phyloP scores from a whole-genome alignment of 2,888 invertebrate species.

The Branchinecta sandiegonensis region DNA sequence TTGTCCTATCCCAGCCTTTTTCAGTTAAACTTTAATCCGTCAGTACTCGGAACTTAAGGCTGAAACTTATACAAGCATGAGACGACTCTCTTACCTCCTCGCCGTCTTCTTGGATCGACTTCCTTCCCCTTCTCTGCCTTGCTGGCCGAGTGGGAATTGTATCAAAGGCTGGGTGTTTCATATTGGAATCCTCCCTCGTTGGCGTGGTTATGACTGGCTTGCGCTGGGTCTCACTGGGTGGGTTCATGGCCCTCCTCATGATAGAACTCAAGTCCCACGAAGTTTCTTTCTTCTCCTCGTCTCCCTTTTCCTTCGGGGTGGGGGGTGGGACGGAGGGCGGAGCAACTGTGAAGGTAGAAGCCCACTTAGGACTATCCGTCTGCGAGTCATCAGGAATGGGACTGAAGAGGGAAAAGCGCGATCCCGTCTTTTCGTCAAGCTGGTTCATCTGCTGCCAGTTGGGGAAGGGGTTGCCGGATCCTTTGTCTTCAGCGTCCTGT shows the following conservation, averaged over 20 bases:
- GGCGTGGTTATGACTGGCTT: constrained; percentile 5
- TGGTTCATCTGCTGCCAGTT: constrained; percentile 5
- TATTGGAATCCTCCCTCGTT: neutral
- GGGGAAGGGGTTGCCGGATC: constrained; percentile 7
- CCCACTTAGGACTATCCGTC: neutral
- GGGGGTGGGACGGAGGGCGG: neutral
- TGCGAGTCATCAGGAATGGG: constrained; percentile 4
- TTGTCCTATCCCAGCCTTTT: too few relatives aligned
- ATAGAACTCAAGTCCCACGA: constrained; percentile 9
- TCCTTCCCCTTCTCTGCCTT: constrained; percentile 12
- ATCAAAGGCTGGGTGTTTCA: constrained; percentile 15
- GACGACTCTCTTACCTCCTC: neutral
- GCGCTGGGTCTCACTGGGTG: constrained; percentile 4
- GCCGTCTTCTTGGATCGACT: neutral
- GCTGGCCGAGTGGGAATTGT: constrained; percentile 8
- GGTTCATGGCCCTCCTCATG: constrained; percentile 11
- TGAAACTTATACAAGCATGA: too few relatives aligned
- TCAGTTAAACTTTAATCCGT: too few relatives aligned
- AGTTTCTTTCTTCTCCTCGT: neutral
- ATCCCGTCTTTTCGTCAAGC: neutral
- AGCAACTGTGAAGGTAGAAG: constrained; percentile 2
- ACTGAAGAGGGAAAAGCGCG: constrained; percentile 14
- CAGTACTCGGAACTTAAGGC: too few relatives aligned
- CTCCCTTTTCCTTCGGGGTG: constrained; percentile 16
- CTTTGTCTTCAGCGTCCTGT: constrained; percentile 10